Evolutionary conservation across 2,113 vertebrate species (phyloP).

Genomic region (Nerophis lumbriciformis): DNA sequence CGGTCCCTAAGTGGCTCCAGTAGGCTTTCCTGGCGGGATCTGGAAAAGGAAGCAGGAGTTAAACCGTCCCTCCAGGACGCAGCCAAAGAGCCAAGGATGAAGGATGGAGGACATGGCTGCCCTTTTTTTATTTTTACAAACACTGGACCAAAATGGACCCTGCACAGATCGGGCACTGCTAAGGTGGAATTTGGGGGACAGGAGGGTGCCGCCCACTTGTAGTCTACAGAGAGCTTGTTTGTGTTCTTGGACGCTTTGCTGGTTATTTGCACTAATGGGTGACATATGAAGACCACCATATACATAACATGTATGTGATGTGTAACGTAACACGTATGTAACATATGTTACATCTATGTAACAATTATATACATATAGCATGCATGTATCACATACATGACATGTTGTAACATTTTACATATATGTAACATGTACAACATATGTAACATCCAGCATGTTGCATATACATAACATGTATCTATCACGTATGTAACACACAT

Average conservation of each 20-base stretch:
- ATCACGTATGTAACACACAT: too few relatives aligned
- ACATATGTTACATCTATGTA: too few relatives aligned
- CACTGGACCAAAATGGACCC: constrained; percentile 62
- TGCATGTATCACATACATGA: too few relatives aligned
- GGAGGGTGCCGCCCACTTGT: constrained; percentile 10
- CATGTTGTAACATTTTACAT: too few relatives aligned
- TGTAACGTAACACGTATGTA: too few relatives aligned
- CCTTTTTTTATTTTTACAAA: constrained; percentile 29
- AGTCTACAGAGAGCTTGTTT: constrained; percentile 24
- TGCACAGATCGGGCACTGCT: constrained; percentile 42
- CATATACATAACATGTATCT: too few relatives aligned
- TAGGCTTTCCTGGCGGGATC: constrained; percentile 56
- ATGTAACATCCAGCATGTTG: too few relatives aligned
- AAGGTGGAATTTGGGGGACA: too few relatives aligned
- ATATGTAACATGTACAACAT: too few relatives aligned
- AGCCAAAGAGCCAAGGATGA: constrained; percentile 11
- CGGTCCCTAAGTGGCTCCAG: constrained; percentile 85
- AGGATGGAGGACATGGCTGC: constrained; percentile 27
- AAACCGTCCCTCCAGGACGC: constrained; percentile 27
- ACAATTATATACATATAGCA: too few relatives aligned
- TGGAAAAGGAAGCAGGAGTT: constrained; percentile 27
- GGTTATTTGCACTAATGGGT: constrained; percentile 70
- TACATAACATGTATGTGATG: constrained; percentile 22
- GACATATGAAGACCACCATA: constrained; percentile 50
- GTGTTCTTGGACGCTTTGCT: constrained; percentile 55